Evolutionary conservation across 2,888 invertebrate species (phyloP).

Genomic region (Physocephala rufipes): DNA sequence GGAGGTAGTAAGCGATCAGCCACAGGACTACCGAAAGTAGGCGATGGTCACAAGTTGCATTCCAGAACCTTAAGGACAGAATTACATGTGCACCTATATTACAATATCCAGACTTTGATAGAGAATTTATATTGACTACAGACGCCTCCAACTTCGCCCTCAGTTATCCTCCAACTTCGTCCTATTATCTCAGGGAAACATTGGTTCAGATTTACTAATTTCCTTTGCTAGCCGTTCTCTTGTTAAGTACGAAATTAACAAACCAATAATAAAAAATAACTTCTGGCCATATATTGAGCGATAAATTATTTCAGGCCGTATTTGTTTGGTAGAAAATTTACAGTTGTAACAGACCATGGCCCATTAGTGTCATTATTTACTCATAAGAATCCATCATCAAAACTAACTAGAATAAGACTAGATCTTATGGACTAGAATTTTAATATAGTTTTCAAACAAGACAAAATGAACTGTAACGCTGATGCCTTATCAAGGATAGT

Average conservation of each 20-base stretch:
- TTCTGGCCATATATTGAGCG: constrained; percentile 1
- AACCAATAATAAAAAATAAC: constrained; percentile 9
- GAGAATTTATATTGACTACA: constrained; percentile 3
- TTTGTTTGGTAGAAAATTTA: constrained; percentile 7
- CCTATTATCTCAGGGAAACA: constrained; percentile 12
- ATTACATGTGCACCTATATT: not conserved
- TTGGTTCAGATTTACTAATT: constrained; percentile 5
- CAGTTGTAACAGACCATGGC: constrained; percentile 9
- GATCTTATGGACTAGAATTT: not conserved
- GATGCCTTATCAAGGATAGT: constrained; percentile 1
- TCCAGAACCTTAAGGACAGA: no score
- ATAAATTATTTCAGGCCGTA: constrained; percentile 16
- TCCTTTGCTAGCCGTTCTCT: not conserved
- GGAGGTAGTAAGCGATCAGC: no score
- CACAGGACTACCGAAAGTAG: no score
- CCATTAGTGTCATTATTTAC: constrained; percentile 4
- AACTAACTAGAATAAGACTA: constrained; percentile 8
- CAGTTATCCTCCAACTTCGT: no score
- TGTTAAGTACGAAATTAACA: constrained; percentile 9
- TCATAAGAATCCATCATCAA: constrained; percentile 18
- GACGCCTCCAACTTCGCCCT: constrained; percentile 2
- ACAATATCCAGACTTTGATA: constrained; percentile 8
- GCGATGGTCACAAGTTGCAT: no score
- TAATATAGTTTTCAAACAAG: constrained; percentile 3
- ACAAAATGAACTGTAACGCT: constrained; percentile 4